Base-by-base conservation (phyloP, 2,113 vertebrate genomes). In the Epinephelus moara region DNA sequence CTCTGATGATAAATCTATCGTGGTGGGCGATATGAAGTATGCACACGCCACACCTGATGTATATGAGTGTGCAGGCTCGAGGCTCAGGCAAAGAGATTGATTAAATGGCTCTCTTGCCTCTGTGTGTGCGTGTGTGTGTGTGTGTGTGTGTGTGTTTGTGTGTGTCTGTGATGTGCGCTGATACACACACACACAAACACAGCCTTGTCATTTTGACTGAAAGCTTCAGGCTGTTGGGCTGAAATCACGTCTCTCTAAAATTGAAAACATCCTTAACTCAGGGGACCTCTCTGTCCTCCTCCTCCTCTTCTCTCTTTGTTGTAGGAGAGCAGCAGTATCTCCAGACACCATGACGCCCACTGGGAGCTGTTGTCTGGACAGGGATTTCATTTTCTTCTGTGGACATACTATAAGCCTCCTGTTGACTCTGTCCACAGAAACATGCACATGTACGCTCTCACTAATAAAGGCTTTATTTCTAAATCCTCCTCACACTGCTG, bases 41-140 rank as follows among this genome's bases (percentile, higher is more conserved):
- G 77, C 86, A 88, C 84, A 88, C 7, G 42, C 85, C 75, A 88
- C 70, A 88, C 88, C 86, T 84, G 87, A 94, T 90, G 79, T 81
- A 94, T 86, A 83, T 83, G 81, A 68, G 70, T 57, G 79, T 70
- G 83, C 71, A 75, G 88, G 81, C 86, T 81, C 70, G 71, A 82
- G 30, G 63, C 70, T 63, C 57, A 37, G 85, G 72, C 55, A 57
- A 27, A 76, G 69, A 86, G 73, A 88, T 86, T 91, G 86, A 91
- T 90, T 86, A 90, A 88, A 92, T 59, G 80, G 71, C 56, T 69
- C n/a, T 67, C 30, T 81, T 23, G 55, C 23, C 70, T 47, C 18
- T 70, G 63, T 69, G 56, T 53, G 21, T 53, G 18, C 69, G 73
- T 79, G 62, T 64, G 47, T 75, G 52, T 74, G 63, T 47, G 40